phyloP scores from a whole-genome alignment of 2,888 invertebrate genomes.

The Diachrysia chrysitis region DNA sequence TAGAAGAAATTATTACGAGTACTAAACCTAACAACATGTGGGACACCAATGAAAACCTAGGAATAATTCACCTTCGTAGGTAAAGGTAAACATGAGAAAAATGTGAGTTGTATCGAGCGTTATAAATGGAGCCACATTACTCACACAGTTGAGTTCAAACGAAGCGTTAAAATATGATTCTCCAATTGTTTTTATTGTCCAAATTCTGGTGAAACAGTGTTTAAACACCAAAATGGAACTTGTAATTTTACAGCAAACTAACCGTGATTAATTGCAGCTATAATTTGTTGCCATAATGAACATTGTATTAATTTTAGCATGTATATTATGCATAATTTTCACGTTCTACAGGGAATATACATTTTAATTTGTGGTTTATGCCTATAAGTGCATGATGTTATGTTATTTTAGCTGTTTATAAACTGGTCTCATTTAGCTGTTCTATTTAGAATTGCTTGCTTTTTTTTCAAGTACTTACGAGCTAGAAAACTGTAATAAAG shows the following conservation, averaged over 20 bases:
- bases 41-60: background rate
- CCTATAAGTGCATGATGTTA: conserved; percentile 6
- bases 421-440: background rate
- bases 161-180: conserved; percentile 24
- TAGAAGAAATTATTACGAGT: too few species aligned
- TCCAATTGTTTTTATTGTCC: conserved; percentile 24
- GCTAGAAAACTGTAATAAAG: too few species aligned
- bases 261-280: conserved; percentile 49
- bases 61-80: background rate
- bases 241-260: conserved; percentile 50
- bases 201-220: conserved; percentile 20
- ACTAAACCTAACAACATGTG: too few species aligned
- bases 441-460: background rate
- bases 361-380: conserved; percentile 59
- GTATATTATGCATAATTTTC: conserved; percentile 45
- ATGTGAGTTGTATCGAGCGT: conserved; percentile 12
- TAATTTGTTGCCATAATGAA: conserved; percentile 42
- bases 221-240: conserved; percentile 38
- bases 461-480: background rate
- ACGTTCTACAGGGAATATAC: conserved; percentile 32
- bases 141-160: conserved; percentile 15
- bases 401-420: background rate
- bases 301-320: conserved; percentile 31
- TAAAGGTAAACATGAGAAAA: conserved; percentile 22
- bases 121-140: conserved; percentile 23